These are phyloP conservation scores for Spodoptera littoralis DNA, from an alignment of 2,888 invertebrate genomes.

Conservation along the genomic window DNA sequence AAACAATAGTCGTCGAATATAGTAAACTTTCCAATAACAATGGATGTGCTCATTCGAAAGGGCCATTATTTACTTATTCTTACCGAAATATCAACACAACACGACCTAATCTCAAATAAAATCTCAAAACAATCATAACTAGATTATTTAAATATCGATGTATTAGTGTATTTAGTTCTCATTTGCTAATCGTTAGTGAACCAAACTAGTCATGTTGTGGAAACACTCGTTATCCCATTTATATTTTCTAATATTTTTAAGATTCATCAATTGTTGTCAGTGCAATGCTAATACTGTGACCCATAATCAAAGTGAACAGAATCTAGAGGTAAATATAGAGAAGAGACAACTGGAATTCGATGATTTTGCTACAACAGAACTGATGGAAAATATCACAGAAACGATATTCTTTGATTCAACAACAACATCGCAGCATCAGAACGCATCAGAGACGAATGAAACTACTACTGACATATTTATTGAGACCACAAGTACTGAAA, in stretches of 20 bases:
- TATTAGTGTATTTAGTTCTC: background rate
- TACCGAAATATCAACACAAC: constrained; percentile 27
- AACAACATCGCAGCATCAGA: background rate
- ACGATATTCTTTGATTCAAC: background rate
- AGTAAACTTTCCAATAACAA: constrained; percentile 46
- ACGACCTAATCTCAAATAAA: constrained; percentile 12
- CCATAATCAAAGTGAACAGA: constrained; percentile 1
- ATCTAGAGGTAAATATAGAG: constrained; percentile 1
- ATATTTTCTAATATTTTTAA: constrained; percentile 24
- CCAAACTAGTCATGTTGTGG: constrained; percentile 32
- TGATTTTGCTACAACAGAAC: constrained; percentile 19
- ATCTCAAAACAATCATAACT: constrained; percentile 40
- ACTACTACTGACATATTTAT: background rate
- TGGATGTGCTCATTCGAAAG: constrained; percentile 34
- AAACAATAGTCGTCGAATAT: constrained; percentile 27
- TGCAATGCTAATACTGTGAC: constrained; percentile 17
- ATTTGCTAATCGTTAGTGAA: constrained; percentile 12
- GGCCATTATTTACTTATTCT: constrained; percentile 30
- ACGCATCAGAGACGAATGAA: constrained; percentile 12
- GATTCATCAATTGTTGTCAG: constrained; percentile 18
- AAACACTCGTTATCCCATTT: constrained; percentile 7
- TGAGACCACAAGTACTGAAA: background rate
- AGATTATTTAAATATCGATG: constrained; percentile 29
- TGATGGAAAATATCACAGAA: constrained; percentile 7
- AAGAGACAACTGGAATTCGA: constrained; percentile 36